These are phyloP conservation scores for Megastigmus dorsalis DNA, from an alignment of 2,888 invertebrate genomes.

Conservation along the genomic window DNA sequence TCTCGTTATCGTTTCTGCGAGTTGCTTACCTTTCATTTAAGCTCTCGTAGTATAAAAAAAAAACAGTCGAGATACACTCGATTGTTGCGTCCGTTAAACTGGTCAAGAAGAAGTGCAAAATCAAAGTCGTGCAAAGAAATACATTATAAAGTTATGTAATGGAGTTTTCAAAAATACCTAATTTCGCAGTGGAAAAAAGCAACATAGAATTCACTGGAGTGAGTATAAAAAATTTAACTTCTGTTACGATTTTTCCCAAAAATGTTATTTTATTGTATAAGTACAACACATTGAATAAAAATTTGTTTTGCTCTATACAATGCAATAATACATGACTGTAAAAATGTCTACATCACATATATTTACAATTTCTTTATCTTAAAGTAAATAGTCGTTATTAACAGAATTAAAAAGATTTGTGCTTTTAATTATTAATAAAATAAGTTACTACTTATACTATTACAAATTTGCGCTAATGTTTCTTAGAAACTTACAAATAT, in stretches of 20 bases:
- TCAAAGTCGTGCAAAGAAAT: not conserved
- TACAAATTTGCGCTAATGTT: too few species aligned
- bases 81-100: not conserved
- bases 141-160: not conserved
- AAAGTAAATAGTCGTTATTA: too few species aligned
- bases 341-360: not conserved
- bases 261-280: not conserved
- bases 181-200: constrained; percentile 20
- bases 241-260: too few species aligned
- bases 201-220: constrained; percentile 17
- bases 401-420: too few species aligned
- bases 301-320: too few species aligned
- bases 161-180: constrained; percentile 21
- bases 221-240: not conserved
- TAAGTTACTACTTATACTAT: too few species aligned
- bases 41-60: not conserved
- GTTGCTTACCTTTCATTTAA: not conserved
- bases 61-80: constrained; percentile 19
- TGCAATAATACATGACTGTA: not conserved
- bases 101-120: not conserved
- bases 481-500: too few species aligned
- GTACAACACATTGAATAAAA: too few species aligned
- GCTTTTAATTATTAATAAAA: too few species aligned
- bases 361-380: not conserved
- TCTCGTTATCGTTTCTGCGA: constrained; percentile 34